Evolutionary conservation across 2,113 vertebrate species (phyloP).

Genomic region (Eptesicus fuscus): DNA sequence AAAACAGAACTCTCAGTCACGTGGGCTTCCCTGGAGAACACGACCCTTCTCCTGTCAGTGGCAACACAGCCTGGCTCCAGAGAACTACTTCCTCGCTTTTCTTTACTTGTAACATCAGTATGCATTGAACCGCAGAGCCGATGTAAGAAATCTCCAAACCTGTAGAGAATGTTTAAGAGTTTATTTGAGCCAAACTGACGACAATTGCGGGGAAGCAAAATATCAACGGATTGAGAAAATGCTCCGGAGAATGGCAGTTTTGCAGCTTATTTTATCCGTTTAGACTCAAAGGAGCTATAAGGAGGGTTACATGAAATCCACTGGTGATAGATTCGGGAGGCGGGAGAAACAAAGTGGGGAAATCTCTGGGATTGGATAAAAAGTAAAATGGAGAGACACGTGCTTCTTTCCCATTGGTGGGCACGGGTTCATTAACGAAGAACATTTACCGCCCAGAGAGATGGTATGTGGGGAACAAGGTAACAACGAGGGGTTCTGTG

Average conservation of each 20-base stretch:
- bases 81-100: neutral
- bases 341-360: neutral
- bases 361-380: neutral
- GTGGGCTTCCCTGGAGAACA: too few relatives aligned
- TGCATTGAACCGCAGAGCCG: neutral
- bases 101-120: neutral
- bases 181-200: neutral
- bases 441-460: neutral
- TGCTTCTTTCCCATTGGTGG: neutral
- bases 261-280: neutral
- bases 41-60: neutral
- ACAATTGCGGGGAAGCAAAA: neutral
- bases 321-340: neutral
- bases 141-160: neutral
- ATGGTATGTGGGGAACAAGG: neutral
- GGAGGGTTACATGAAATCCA: neutral
- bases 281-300: neutral
- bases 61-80: neutral
- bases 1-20: neutral
- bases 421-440: neutral
- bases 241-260: neutral
- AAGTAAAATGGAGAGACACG: neutral
- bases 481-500: neutral
- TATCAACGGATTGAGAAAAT: neutral
- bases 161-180: neutral